Evolutionary conservation across 2,888 invertebrate genomes (phyloP).

Genomic region (Amiota communis): DNA sequence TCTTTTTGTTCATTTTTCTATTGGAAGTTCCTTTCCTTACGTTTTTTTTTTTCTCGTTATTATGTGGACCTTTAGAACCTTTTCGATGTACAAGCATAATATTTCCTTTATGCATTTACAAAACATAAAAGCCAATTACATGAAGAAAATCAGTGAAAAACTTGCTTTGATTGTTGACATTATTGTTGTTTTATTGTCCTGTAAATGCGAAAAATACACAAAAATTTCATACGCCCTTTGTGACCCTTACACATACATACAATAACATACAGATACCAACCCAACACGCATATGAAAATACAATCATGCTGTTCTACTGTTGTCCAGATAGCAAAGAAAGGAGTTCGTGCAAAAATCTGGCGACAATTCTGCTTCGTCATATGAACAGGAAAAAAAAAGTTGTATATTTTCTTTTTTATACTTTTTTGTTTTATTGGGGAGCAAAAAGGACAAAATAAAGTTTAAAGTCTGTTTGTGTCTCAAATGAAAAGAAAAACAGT

Average conservation of each 20-base stretch:
- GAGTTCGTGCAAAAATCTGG: no score
- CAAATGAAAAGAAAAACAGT: conserved; percentile 26
- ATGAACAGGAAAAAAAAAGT: no score
- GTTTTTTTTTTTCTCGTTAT: no score
- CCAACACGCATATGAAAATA: no score
- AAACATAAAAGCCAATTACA: neutral
- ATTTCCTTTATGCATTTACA: neutral
- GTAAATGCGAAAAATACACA: conserved; percentile 48
- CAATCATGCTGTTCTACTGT: neutral
- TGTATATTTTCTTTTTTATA: no score
- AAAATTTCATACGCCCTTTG: conserved; percentile 55
- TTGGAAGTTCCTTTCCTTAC: no score
- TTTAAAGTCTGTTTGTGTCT: conserved; percentile 56
- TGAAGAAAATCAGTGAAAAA: neutral
- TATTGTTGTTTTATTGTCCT: conserved; percentile 19
- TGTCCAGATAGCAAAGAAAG: neutral
- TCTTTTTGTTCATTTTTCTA: conserved; percentile 32
- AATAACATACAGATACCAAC: no score
- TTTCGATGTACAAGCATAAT: no score
- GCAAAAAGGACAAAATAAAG: conserved; percentile 38
- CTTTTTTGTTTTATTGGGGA: no score
- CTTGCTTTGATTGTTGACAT: neutral
- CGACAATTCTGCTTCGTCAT: no score
- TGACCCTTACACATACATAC: conserved; percentile 38
- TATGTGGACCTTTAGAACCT: no score